phyloP scores from a whole-genome alignment of 1,140 invertebrate genomes.

The Calephelis virginiensis region DNA sequence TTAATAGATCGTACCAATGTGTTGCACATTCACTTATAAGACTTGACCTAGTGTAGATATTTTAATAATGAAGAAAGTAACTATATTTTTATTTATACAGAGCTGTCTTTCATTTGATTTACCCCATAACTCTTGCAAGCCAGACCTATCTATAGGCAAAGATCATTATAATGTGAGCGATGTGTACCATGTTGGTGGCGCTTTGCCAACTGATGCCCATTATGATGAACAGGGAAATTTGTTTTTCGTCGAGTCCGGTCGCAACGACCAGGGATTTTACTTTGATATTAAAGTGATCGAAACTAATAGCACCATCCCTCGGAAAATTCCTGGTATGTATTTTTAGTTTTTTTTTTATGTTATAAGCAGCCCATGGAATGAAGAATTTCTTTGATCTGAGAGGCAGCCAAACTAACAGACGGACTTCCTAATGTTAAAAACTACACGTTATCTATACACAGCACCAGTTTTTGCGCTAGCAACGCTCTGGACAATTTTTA shows the following conservation, averaged over 20 bases:
- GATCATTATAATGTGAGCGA: constrained; percentile 45
- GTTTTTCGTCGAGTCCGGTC: constrained; percentile 53
- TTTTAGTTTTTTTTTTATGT: neutral
- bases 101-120: constrained; percentile 48
- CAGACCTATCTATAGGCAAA: constrained; percentile 50
- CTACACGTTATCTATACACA: no score
- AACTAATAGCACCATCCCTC: constrained; percentile 35
- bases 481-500: no score
- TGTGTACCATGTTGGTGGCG: constrained; percentile 44
- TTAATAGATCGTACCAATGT: neutral
- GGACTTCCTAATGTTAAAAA: no score
- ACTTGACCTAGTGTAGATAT: neutral
- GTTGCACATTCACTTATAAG: constrained; percentile 2
- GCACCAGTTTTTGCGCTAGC: no score
- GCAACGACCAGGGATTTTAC: constrained; percentile 45
- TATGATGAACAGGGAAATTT: constrained; percentile 56
- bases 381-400: no score
- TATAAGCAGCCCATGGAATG: no score
- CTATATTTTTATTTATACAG: constrained; percentile 27
- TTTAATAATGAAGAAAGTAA: constrained; percentile 22
- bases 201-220: constrained; percentile 53
- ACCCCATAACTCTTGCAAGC: constrained; percentile 39
- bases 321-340: constrained; percentile 50
- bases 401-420: no score
- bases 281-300: constrained; percentile 53